Percentiles rank a stretch among this genome's conserved stretches.
Evolutionary conservation across 2,113 vertebrate species (phyloP).

Genomic region (Callospermophilus lateralis): DNA sequence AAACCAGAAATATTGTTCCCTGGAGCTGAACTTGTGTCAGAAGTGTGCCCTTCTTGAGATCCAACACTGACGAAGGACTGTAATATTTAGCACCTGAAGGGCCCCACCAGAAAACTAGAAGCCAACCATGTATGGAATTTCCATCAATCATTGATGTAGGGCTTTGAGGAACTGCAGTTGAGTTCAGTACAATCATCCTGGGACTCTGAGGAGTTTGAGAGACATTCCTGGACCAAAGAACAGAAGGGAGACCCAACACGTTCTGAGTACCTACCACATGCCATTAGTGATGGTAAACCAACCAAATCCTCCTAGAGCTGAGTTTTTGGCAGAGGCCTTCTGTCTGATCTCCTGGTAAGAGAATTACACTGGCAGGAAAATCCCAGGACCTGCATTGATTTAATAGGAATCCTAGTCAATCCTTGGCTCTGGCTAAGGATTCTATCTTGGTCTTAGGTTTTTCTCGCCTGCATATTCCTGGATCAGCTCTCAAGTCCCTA

Average conservation of each 20-base stretch:
- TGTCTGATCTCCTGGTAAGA: neutral
- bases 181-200: neutral
- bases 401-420: neutral
- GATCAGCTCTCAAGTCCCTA: neutral
- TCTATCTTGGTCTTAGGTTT: neutral
- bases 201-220: neutral
- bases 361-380: neutral
- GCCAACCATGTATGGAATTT: neutral
- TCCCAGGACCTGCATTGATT: neutral
- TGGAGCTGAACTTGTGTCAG: neutral
- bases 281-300: neutral
- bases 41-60: neutral
- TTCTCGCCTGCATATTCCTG: neutral
- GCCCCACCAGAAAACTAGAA: neutral
- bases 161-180: slow-evolving; percentile 16
- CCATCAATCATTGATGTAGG: neutral
- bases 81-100: slow-evolving; percentile 41
- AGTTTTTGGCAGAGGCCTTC: neutral
- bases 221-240: neutral
- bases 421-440: neutral
- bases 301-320: neutral
- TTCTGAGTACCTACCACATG: neutral
- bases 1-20: slow-evolving; percentile 75
- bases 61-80: neutral
- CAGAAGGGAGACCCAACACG: neutral